Percentiles rank a stretch among this genome's conserved stretches.
These are phyloP conservation scores for Drosophila rubida DNA, from an alignment of 2,888 invertebrate species.

Conservation along the genomic window DNA sequence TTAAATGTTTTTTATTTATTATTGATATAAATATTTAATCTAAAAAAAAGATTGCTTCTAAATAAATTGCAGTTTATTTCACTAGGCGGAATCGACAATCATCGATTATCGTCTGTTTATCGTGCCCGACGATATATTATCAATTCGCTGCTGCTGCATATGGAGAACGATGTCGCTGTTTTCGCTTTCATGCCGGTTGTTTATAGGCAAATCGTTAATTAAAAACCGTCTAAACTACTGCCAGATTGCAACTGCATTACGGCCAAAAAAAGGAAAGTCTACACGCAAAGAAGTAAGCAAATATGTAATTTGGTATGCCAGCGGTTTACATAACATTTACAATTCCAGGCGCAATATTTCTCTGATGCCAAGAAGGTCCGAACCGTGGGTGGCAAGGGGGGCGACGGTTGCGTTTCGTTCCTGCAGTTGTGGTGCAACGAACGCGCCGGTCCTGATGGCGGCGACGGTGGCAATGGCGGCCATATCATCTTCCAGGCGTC, in stretches of 20 bases:
- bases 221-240: conserved; percentile 43
- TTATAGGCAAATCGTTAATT: conserved; percentile 9
- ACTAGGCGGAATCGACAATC: not conserved
- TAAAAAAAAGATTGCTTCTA: no score
- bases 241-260: conserved; percentile 80
- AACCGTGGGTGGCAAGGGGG: conserved; percentile 94
- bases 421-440: conserved; percentile 93
- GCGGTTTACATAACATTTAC: conserved; percentile 47
- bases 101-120: not conserved
- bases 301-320: not conserved
- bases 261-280: conserved; percentile 86
- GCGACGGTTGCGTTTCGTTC: conserved; percentile 96
- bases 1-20: no score
- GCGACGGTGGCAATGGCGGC: conserved; percentile 98
- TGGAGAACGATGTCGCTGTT: conserved; percentile 38
- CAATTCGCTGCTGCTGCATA: conserved; percentile 11
- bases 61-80: not conserved
- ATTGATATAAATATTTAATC: no score
- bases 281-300: conserved; percentile 82
- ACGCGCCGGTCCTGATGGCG: conserved; percentile 91
- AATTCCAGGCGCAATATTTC: conserved; percentile 87
- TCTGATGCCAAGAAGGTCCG: conserved; percentile 89
- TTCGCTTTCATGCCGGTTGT: conserved; percentile 24
- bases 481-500: conserved; percentile 94
- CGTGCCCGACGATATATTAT: conserved; percentile 2